Evolutionary conservation across 2,888 invertebrate species (phyloP).

Genomic region (Volucella inanis): DNA sequence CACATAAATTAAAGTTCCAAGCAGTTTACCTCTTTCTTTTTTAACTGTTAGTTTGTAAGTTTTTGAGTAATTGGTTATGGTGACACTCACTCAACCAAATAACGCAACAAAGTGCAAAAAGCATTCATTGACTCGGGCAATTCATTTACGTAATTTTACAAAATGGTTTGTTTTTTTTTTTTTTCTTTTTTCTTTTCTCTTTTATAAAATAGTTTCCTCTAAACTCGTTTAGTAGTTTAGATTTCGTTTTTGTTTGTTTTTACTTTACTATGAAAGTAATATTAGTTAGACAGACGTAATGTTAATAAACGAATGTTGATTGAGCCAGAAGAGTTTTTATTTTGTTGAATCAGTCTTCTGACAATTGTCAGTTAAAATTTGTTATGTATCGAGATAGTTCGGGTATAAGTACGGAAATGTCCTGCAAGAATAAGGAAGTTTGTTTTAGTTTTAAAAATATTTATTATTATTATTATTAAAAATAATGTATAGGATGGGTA

Average conservation of each 20-base stretch:
- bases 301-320: conserved; percentile 46
- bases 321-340: conserved; percentile 6
- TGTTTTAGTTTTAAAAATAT: too few relatives aligned
- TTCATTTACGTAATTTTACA: conserved; percentile 43
- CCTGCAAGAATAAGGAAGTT: conserved; percentile 80
- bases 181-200: not conserved
- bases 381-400: conserved; percentile 85
- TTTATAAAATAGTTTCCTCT: conserved; percentile 21
- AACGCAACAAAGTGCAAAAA: conserved; percentile 23
- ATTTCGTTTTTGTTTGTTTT: conserved; percentile 18
- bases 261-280: conserved; percentile 34
- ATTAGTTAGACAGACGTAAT: conserved; percentile 31
- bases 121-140: conserved; percentile 50
- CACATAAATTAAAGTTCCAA: conserved; percentile 75
- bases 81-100: not conserved
- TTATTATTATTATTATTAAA: too few relatives aligned
- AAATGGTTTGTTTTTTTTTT: too few relatives aligned
- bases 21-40: conserved; percentile 6
- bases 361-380: conserved; percentile 83
- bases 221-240: not conserved
- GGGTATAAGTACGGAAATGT: conserved; percentile 85
- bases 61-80: conserved; percentile 37
- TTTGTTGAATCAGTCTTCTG: not conserved
- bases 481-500: not conserved
- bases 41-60: conserved; percentile 6